Evolutionary conservation across 2,888 invertebrate species (phyloP).

Genomic region (Arenicola marina): DNA sequence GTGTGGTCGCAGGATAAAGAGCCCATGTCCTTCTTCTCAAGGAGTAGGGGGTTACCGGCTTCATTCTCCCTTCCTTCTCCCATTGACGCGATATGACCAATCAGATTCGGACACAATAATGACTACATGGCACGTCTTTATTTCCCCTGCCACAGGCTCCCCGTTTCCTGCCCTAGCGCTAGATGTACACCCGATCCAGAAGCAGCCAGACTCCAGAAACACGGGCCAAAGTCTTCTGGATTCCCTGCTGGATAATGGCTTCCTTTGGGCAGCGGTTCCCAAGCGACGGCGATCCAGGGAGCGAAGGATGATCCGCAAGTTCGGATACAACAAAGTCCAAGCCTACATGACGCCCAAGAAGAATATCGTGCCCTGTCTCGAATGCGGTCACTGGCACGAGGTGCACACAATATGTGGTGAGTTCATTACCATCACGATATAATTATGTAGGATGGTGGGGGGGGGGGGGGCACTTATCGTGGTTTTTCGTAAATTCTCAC

Average conservation of each 20-base stretch:
- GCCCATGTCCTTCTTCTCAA: too few relatives aligned
- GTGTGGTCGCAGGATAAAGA: too few relatives aligned
- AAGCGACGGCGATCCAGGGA: constrained; percentile 79
- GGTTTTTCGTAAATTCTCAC: too few relatives aligned
- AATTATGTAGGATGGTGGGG: too few relatives aligned
- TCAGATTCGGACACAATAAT: too few relatives aligned
- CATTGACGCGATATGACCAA: too few relatives aligned
- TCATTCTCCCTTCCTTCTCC: too few relatives aligned
- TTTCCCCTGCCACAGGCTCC: too few relatives aligned
- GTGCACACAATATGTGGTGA: constrained; percentile 78
- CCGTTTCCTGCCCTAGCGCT: constrained; percentile 8
- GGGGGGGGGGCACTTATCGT: too few relatives aligned
- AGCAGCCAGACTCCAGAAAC: background rate
- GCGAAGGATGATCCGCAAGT: constrained; percentile 74
- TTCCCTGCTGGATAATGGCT: constrained; percentile 66
- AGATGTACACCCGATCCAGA: background rate
- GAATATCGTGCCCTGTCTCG: constrained; percentile 75
- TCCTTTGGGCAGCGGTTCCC: constrained; percentile 84
- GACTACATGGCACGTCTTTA: too few relatives aligned
- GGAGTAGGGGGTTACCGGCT: too few relatives aligned
- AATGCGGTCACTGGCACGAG: constrained; percentile 85
- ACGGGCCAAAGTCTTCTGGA: background rate
- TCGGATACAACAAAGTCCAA: constrained; percentile 73
- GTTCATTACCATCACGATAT: too few relatives aligned
- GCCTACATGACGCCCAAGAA: constrained; percentile 76